phyloP scores from a whole-genome alignment of 2,797 vertebrate species.

The Okamejei kenojei region DNA sequence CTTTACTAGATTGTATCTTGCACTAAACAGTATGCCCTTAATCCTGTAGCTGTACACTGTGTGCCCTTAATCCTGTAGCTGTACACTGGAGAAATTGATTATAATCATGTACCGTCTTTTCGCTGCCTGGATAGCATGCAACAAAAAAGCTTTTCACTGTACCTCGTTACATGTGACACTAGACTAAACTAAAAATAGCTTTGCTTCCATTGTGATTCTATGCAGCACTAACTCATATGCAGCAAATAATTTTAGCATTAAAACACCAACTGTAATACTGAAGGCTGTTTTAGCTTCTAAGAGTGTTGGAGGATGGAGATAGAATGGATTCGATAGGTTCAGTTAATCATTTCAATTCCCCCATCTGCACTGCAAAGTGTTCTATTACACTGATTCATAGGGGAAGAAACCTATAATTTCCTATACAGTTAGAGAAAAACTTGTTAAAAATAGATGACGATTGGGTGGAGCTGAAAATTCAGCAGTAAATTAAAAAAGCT shows the following conservation, averaged over 20 bases:
- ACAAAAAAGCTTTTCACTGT: no score
- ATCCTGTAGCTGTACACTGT: no score
- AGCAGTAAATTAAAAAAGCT: not conserved
- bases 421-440: not conserved
- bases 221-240: not conserved
- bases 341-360: not conserved
- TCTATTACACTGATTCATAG: not conserved
- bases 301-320: not conserved
- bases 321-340: not conserved
- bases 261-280: not conserved
- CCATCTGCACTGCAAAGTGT: not conserved
- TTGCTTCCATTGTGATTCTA: not conserved
- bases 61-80: no score
- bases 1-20: no score
- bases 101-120: no score
- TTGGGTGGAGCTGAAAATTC: slow-evolving; percentile 13
- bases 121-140: no score
- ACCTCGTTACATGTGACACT: no score
- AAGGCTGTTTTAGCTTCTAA: not conserved
- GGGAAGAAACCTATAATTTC: slow-evolving; percentile 14
- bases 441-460: not conserved
- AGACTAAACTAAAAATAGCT: not conserved
- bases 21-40: no score
- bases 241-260: not conserved
- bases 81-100: no score